Evolutionary conservation across 2,888 invertebrate species (phyloP).

Genomic region (Cryptophagus acutangulus): DNA sequence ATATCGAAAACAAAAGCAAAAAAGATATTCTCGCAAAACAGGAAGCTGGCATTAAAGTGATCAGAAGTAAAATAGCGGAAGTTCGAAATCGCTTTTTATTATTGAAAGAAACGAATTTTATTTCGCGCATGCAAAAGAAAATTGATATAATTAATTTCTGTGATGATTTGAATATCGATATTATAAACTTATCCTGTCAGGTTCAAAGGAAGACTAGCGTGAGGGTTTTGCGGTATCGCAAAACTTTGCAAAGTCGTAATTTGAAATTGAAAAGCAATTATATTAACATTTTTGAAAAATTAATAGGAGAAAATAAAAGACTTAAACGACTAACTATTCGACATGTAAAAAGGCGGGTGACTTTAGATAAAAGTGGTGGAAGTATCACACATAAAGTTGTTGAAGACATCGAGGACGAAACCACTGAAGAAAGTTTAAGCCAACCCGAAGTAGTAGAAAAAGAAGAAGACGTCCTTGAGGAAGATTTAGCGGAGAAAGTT

Average conservation of each 20-base stretch:
- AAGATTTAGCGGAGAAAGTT: too few species aligned
- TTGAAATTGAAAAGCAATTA: slow-evolving; percentile 15
- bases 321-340: too few species aligned
- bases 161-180: too few species aligned
- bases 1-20: slow-evolving; percentile 16
- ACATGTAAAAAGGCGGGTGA: too few species aligned
- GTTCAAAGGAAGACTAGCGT: too few species aligned
- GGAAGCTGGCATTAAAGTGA: slow-evolving; percentile 22
- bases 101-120: too few species aligned
- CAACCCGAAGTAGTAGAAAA: neutral
- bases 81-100: too few species aligned
- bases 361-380: neutral
- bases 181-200: too few species aligned
- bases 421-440: neutral
- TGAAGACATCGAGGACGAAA: neutral
- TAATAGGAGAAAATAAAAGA: slow-evolving; percentile 11
- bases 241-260: too few species aligned
- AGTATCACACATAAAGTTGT: neutral
- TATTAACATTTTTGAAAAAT: slow-evolving; percentile 9
- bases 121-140: too few species aligned
- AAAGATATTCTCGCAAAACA: slow-evolving; percentile 18
- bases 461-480: neutral
- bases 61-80: slow-evolving; percentile 18
- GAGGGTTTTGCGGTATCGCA: too few species aligned
- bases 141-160: too few species aligned